phyloP scores from a whole-genome alignment of 2,888 invertebrate species.

The Tortrix viridana region DNA sequence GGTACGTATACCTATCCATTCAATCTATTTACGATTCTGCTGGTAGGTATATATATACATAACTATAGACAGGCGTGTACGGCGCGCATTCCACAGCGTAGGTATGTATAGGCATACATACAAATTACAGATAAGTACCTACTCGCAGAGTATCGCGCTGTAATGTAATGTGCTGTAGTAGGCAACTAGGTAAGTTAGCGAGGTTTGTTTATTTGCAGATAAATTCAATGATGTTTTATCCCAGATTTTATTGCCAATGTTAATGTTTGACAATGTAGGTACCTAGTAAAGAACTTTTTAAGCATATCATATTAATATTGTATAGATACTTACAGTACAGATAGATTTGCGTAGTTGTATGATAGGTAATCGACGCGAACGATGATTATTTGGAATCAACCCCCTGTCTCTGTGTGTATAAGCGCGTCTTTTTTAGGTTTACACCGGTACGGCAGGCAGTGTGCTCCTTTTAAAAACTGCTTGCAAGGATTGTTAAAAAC shows the following conservation, averaged over 20 bases:
- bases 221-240: not conserved
- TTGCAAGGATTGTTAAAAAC: too few species aligned
- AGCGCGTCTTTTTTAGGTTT: too few species aligned
- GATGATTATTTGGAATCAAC: too few species aligned
- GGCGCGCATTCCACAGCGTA: constrained; percentile 78
- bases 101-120: constrained; percentile 61
- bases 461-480: too few species aligned
- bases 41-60: constrained; percentile 61
- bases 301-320: too few species aligned
- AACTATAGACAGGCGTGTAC: constrained; percentile 65
- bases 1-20: constrained; percentile 72
- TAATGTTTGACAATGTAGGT: not conserved
- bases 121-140: constrained; percentile 59
- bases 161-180: constrained; percentile 39
- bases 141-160: constrained; percentile 44
- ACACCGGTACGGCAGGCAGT: too few species aligned
- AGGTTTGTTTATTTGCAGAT: constrained; percentile 22
- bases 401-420: too few species aligned
- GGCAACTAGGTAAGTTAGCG: constrained; percentile 26
- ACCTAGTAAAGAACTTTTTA: too few species aligned
- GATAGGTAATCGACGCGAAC: too few species aligned
- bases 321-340: too few species aligned
- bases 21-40: constrained; percentile 82
- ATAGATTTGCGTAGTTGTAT: too few species aligned
- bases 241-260: not conserved